Percentiles rank a stretch among this genome's conserved stretches.
Evolutionary conservation across 1,140 invertebrate species (phyloP).

Genomic region (Copidosoma floridanum): DNA sequence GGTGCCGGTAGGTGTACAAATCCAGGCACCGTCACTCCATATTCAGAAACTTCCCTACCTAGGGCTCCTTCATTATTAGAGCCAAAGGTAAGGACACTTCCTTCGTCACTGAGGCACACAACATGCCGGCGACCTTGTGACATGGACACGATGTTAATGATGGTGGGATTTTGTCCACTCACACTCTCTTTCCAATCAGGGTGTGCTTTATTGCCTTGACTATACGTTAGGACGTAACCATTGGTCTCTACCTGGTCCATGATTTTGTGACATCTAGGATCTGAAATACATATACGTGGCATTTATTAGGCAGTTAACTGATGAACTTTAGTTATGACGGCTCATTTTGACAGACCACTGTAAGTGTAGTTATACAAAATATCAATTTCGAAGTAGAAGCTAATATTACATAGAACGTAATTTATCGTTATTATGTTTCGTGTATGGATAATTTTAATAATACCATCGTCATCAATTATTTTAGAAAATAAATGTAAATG

Average conservation of each 20-base stretch:
- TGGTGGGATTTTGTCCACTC: slow-evolving; percentile 63
- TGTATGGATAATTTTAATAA: too few species aligned
- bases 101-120: slow-evolving; percentile 76
- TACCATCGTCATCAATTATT: too few species aligned
- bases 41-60: slow-evolving; percentile 72
- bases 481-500: too few species aligned
- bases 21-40: slow-evolving; percentile 69
- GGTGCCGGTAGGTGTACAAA: slow-evolving; percentile 67
- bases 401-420: too few species aligned
- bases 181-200: slow-evolving; percentile 83
- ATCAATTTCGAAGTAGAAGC: too few species aligned
- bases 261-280: slow-evolving; percentile 19
- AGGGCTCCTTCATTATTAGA: slow-evolving; percentile 95
- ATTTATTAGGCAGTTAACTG: too few species aligned
- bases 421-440: too few species aligned
- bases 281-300: too few species aligned
- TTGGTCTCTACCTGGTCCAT: slow-evolving; percentile 37
- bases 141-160: slow-evolving; percentile 69
- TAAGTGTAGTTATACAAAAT: too few species aligned
- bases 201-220: slow-evolving; percentile 87
- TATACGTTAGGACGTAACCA: slow-evolving; percentile 76
- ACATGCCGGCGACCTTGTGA: slow-evolving; percentile 93
- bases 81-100: slow-evolving; percentile 85
- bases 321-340: too few species aligned
- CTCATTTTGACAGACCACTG: too few species aligned